Conservation (phyloP, 2,113 vertebrate genomes). For the Alethe castanea region DNA sequence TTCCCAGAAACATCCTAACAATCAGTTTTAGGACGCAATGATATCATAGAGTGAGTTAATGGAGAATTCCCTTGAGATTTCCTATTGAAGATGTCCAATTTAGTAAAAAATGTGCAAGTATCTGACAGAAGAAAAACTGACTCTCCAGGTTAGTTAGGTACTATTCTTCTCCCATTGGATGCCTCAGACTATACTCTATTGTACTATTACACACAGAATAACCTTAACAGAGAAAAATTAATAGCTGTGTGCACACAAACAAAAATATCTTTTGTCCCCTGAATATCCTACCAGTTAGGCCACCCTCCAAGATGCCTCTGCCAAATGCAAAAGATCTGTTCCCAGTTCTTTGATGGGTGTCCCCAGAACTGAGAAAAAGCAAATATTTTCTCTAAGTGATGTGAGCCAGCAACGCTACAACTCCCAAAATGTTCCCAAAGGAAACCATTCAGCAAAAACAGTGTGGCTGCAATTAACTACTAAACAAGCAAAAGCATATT, state of each 20-base stretch:
- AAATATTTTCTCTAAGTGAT: neutral
- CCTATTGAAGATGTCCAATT: neutral
- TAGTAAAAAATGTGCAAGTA: neutral
- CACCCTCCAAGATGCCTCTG: neutral
- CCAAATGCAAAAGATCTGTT: neutral
- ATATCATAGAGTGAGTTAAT: neutral
- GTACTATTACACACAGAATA: neutral
- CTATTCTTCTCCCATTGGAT: neutral
- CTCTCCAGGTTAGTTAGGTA: neutral
- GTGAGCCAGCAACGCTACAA: neutral
- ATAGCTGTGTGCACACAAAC: neutral
- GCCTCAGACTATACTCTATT: neutral
- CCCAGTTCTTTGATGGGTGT: neutral
- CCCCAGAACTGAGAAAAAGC: neutral
- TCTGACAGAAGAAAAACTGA: neutral
- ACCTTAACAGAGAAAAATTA: neutral
- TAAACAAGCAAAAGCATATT: neutral
- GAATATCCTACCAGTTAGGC: neutral
- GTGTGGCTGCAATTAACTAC: neutral
- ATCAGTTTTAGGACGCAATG: neutral
- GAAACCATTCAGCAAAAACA: neutral
- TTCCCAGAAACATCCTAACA: neutral
- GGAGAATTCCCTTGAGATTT: neutral
- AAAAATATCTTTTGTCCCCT: neutral
- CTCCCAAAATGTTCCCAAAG: neutral